Evolutionary conservation across 2,797 vertebrate species (phyloP), one percentile per base, ranked within the genome.

Genomic region (Danio tinwini): DNA sequence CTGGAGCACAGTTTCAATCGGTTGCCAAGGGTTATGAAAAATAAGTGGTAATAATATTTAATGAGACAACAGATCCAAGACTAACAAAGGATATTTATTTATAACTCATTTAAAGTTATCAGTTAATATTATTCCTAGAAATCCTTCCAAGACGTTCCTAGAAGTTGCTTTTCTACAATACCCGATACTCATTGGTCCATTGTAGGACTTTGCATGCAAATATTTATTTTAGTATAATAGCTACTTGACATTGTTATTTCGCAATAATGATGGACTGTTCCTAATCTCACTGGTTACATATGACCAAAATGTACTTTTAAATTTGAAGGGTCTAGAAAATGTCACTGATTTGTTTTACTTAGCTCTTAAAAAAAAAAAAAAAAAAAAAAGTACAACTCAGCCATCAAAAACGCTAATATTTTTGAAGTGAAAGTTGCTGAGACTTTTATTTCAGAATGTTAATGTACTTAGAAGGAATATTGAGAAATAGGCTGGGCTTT

Each of bases 201-300:
- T 16, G 69, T 42, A 16, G 11, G 6, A 21, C 13, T 55, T 14
- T 37, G 16, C 21, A n/a, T 47, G 5, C 70, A 58, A 72, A 72
- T 72, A 58, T 58, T 29, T 72, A 72, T 5, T 16, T n/a, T 12
- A 69, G 67, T 52, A 69, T 40, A 69, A 52, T 7, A 49, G 37
- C 45, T 16, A 16, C 19, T 49, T 50, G 2, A 50, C 21, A 37
- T 3, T 68, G 45, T 19, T 7, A 64, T 19, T 45, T 64, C 7
- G 40, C 3, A 63, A 47, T 5, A 40, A 40, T 8, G 16, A 37
- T 39, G 50, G 6, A 55, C 37, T n/a, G 5, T 9, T n/a, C 11
- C 16, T 19, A 44, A 47, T 47, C 3, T 10, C 17, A 65, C 42
- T 21, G 14, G 59, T 40, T 14, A 10, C 13, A 40, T 40, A 14